phyloP scores from a whole-genome alignment of 2,797 vertebrate species.

The Psittacula echo region DNA sequence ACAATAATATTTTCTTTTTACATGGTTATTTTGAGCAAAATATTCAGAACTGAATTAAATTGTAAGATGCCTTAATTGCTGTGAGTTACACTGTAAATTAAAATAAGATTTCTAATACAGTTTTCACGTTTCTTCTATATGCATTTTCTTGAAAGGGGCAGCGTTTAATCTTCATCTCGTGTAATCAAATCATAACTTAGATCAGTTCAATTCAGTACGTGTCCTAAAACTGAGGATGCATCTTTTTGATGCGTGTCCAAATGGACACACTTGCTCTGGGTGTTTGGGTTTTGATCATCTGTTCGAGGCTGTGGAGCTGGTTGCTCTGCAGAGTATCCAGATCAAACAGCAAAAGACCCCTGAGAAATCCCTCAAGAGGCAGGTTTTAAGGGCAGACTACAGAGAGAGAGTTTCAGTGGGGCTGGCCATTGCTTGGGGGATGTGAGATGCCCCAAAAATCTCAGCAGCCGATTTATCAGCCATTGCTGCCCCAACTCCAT shows the following conservation, averaged over 20 bases:
- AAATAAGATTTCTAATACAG: neutral
- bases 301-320: neutral
- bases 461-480: neutral
- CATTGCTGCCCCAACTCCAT: neutral
- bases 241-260: neutral
- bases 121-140: neutral
- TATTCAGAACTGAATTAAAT: neutral
- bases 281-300: neutral
- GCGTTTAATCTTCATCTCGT: neutral
- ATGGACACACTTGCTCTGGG: neutral
- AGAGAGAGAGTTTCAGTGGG: neutral
- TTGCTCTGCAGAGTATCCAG: neutral
- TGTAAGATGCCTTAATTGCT: neutral
- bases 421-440: neutral
- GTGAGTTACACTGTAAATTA: neutral
- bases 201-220: neutral
- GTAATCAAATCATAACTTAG: neutral
- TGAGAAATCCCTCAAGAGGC: neutral
- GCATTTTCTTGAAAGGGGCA: neutral
- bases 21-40: neutral
- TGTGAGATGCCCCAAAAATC: rapidly evolving
- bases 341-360: rapidly evolving
- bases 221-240: neutral
- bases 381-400: neutral
- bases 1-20: neutral